Evolutionary conservation across 2,888 invertebrate genomes (phyloP).

Genomic region (Sphaeridia pumilis): DNA sequence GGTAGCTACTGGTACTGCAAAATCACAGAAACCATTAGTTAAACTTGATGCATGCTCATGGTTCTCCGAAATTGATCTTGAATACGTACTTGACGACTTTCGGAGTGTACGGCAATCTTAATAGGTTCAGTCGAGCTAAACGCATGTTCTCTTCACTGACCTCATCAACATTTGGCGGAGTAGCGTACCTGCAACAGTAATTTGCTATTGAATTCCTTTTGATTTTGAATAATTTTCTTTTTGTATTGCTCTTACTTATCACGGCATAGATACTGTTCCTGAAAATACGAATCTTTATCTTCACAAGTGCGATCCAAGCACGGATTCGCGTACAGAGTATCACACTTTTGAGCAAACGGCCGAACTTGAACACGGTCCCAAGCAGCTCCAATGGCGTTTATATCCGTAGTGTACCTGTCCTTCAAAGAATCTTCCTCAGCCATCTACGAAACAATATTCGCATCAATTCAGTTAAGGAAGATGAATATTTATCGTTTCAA

Average conservation of each 20-base stretch:
- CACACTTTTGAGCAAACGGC: slow-evolving; percentile 25
- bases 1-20: slow-evolving; percentile 24
- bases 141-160: slow-evolving; percentile 26
- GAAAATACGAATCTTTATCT: slow-evolving; percentile 29
- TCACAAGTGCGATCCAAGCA: slow-evolving; percentile 19
- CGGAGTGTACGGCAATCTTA: slow-evolving; percentile 28
- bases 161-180: slow-evolving; percentile 19
- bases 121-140: slow-evolving; percentile 25
- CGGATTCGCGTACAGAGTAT: slow-evolving; percentile 30
- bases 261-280: slow-evolving; percentile 30
- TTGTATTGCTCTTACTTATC: slow-evolving; percentile 20
- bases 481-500: no score
- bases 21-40: neutral
- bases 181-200: slow-evolving; percentile 16
- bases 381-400: slow-evolving; percentile 16
- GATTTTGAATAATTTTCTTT: neutral
- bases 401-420: no score
- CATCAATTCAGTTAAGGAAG: no score
- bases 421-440: no score
- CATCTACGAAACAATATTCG: no score
- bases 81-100: slow-evolving; percentile 28
- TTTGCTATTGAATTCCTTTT: neutral
- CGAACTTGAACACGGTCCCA: slow-evolving; percentile 33
- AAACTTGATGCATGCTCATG: neutral
- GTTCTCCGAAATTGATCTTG: neutral